Evolutionary conservation across 2,113 vertebrate genomes (phyloP), one percentile per base, ranked within the genome.

Genomic region (Illadopsis cleaveri): DNA sequence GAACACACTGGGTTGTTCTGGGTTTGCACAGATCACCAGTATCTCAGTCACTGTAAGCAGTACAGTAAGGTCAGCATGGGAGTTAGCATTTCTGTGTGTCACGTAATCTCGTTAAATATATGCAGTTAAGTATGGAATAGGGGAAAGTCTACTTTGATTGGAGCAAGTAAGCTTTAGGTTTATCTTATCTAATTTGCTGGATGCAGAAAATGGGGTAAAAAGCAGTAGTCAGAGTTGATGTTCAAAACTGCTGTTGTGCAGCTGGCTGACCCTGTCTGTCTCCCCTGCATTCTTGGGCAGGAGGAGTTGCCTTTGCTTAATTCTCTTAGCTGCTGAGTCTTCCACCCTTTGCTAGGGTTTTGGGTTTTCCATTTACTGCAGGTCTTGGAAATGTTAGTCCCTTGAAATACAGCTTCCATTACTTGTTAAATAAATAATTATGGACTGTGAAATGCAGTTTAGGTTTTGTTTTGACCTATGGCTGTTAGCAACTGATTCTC

Each of bases 401-500:
- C n/a, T 91, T 82, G 48, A 89, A 94, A 82, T 57, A 38, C 45
- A 37, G 21, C 56, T 95, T 91, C 33, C 33, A 1, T 90, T 57
- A 45, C 37, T 82, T 93, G 54, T 66, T 73, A 77, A 23, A 44
- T 91, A 89, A 71, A 56, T 91, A 69, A 80, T 82, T 90, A 65
- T 37, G 54, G 78, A 30, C 61, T 84, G 42, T 75, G 91, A 93
- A 87, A 76, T 72, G 62, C 27, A 72, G 38, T 76, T 81, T 57
- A 64, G 61, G 50, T 64, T 79, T 93, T 42, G 27, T 42, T 93
- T 94, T 95, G 75, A 93, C 86, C 73, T 90, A 2, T 72, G 73
- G 21, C 42, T 76, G n/a, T 85, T 90, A 81, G 64, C 75, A 87
- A n/a, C 7, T 8, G 79, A 42, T 86, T 69, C 38, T 35, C 68